Evolutionary conservation across 2,797 vertebrate species (phyloP).

Genomic region (Schizopygopsis malacanthus): DNA sequence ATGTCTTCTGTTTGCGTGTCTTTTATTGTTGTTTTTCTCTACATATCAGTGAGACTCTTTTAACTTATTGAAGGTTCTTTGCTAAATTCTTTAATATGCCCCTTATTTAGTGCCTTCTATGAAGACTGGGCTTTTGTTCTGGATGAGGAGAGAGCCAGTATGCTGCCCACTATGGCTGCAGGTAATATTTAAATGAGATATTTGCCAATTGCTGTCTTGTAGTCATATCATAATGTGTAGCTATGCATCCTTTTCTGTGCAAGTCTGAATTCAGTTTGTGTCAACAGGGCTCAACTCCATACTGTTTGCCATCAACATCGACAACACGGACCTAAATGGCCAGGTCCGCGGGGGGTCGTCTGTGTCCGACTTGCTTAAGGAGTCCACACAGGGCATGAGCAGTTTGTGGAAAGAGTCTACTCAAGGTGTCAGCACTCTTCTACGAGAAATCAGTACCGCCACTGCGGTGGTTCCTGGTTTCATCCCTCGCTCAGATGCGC

Average conservation of each 20-base stretch:
- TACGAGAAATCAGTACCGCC: conserved; percentile 92
- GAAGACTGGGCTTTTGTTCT: conserved; percentile 98
- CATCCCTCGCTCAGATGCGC: conserved; percentile 82
- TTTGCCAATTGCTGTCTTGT: neutral
- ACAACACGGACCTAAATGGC: conserved; percentile 96
- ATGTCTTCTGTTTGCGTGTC: neutral
- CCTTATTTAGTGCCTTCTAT: conserved; percentile 87
- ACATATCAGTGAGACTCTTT: neutral
- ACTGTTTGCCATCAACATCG: conserved; percentile 97
- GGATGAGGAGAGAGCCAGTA: conserved; percentile 95
- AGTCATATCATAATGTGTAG: neutral
- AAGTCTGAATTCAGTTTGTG: neutral
- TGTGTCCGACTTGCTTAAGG: conserved; percentile 91
- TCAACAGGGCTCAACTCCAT: conserved; percentile 94
- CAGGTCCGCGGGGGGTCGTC: conserved; percentile 76
- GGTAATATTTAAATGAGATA: conserved; percentile 73
- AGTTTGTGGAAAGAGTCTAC: conserved; percentile 93
- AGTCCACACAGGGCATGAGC: conserved; percentile 95
- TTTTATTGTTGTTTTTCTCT: neutral
- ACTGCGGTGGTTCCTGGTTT: conserved; percentile 91
- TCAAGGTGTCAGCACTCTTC: conserved; percentile 93
- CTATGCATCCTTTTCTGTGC: neutral
- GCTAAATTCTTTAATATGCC: neutral
- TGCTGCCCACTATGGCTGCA: conserved; percentile 98
- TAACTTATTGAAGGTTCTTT: neutral